These are phyloP conservation scores for Gastrophryne carolinensis DNA, from an alignment of 2,797 vertebrate species.

Conservation along the genomic window DNA sequence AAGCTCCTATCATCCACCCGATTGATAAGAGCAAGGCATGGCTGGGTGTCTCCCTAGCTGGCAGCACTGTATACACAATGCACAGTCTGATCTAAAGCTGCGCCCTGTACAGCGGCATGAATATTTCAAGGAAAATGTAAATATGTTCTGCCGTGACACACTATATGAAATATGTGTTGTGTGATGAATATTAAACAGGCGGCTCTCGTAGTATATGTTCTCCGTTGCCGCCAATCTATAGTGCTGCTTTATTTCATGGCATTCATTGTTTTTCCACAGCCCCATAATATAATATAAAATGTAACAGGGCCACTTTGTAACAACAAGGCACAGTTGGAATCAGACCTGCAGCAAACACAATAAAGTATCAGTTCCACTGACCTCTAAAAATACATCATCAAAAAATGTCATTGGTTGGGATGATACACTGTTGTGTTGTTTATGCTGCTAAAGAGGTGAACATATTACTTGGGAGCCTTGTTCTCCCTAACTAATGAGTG, in stretches of 20 bases:
- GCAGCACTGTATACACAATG: not conserved
- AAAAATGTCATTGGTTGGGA: not conserved
- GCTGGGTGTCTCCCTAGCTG: not conserved
- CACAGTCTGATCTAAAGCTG: slow-evolving; percentile 10
- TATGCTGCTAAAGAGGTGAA: too few relatives aligned
- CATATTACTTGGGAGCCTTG: too few relatives aligned
- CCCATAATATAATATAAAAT: slow-evolving; percentile 22
- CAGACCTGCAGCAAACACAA: not conserved
- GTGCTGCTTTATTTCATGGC: slow-evolving; percentile 22
- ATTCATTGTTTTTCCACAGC: not conserved
- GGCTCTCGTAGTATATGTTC: not conserved
- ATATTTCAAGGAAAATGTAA: slow-evolving; percentile 47
- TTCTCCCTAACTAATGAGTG: too few relatives aligned
- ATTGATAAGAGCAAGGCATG: not conserved
- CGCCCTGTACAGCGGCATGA: slow-evolving; percentile 13
- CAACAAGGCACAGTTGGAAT: not conserved
- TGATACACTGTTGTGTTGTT: not conserved
- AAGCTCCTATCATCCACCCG: not conserved
- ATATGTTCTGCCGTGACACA: slow-evolving; percentile 25
- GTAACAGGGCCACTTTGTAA: not conserved
- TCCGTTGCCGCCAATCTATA: slow-evolving; percentile 5
- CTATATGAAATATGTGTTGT: slow-evolving; percentile 34
- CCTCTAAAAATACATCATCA: not conserved
- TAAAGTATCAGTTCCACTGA: slow-evolving; percentile 18
- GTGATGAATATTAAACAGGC: slow-evolving; percentile 30